Percentiles rank a stretch among this genome's conserved stretches.
phyloP scores from a whole-genome alignment of 2,113 vertebrate genomes.

The Atractosteus spatula region DNA sequence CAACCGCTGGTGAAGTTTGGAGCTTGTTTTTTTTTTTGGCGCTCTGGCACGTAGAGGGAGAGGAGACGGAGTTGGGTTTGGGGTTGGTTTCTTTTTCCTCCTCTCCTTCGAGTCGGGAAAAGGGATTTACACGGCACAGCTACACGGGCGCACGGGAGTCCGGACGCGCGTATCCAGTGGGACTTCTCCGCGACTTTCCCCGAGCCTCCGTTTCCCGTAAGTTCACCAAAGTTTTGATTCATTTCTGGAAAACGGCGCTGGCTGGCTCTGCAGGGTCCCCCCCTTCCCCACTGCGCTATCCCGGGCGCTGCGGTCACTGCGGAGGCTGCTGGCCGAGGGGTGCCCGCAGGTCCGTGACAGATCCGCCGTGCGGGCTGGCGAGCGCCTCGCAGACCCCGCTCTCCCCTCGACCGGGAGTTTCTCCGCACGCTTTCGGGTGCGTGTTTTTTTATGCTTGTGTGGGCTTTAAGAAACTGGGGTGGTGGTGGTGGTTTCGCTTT shows the following conservation, averaged over 20 bases:
- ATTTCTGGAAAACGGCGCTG: neutral
- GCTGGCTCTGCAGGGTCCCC: no score
- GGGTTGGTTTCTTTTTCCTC: no score
- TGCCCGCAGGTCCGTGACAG: conserved; percentile 5
- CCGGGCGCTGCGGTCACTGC: neutral
- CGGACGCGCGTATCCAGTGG: no score
- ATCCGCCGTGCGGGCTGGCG: conserved; percentile 1
- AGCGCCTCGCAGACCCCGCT: neutral
- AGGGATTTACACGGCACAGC: conserved; percentile 22
- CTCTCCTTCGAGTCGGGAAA: conserved; percentile 5
- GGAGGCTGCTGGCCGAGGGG: neutral
- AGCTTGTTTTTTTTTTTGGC: conserved; percentile 28
- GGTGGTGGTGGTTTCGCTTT: no score
- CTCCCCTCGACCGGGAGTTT: neutral
- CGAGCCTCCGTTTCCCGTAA: neutral
- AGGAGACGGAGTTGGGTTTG: conserved; percentile 9
- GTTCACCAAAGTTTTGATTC: conserved; percentile 12
- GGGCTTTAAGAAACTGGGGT: no score
- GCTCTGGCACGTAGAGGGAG: conserved; percentile 17
- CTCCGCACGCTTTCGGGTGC: neutral
- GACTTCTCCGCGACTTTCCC: no score
- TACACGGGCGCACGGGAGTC: neutral
- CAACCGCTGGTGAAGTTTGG: conserved; percentile 8
- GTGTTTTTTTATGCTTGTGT: neutral
- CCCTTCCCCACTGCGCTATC: no score